Conservation (phyloP, 2,797 vertebrate species). For the Pseudocheirus occidentalis region DNA sequence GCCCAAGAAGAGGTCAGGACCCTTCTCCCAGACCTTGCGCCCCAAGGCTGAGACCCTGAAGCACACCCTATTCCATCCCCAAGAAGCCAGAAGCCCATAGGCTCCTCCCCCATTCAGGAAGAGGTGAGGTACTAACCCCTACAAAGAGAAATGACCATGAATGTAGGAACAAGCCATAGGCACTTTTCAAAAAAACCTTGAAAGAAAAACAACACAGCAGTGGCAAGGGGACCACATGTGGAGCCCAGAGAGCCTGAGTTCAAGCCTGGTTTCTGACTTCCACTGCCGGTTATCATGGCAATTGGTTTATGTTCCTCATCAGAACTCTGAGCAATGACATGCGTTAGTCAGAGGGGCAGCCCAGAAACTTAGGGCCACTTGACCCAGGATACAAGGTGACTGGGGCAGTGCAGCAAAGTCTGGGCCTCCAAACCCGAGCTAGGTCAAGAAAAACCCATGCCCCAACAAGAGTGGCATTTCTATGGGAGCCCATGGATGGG, state of each 20-base stretch:
- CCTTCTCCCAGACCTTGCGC: constrained; percentile 23
- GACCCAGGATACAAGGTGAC: neutral
- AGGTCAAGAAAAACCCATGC: neutral
- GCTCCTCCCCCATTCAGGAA: neutral
- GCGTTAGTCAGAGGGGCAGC: neutral
- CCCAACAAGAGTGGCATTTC: neutral
- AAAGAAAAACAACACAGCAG: neutral
- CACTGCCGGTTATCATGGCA: neutral
- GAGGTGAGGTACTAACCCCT: neutral
- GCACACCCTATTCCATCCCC: neutral
- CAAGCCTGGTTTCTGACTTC: neutral
- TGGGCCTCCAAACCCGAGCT: neutral
- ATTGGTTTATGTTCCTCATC: too few species aligned
- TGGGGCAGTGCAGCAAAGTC: neutral
- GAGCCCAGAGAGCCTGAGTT: neutral
- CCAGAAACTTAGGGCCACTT: neutral
- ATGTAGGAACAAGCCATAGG: neutral
- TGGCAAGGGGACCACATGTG: neutral
- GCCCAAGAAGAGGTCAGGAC: constrained; percentile 36
- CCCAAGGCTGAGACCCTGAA: neutral
- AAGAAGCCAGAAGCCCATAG: neutral
- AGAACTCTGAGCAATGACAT: neutral
- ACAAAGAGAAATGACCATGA: neutral
- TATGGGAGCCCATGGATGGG: neutral
- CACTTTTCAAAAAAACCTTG: neutral